Conservation (phyloP, 2,797 vertebrate genomes). For the Lerista edwardsae region DNA sequence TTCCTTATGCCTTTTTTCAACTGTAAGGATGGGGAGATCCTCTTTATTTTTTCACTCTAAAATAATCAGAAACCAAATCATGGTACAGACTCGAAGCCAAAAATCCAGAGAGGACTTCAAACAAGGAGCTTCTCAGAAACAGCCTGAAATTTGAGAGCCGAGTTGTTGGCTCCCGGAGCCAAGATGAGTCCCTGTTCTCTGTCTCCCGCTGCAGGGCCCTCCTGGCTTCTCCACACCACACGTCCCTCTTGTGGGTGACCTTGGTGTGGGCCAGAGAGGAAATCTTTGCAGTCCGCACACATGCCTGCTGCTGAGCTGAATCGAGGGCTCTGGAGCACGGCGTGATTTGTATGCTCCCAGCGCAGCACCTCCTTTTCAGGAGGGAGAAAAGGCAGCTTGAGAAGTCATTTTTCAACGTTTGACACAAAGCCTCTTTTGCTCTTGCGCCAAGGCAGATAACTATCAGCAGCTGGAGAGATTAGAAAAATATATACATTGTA, state of each 20-base stretch:
- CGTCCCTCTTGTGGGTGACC: constrained; percentile 59
- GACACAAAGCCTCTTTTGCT: constrained; percentile 75
- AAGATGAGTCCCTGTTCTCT: accelerated
- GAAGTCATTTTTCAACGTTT: constrained; percentile 77
- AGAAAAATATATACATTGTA: constrained; percentile 68
- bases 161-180: not conserved
- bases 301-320: not conserved
- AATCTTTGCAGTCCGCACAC: constrained; percentile 71
- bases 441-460: constrained; percentile 69
- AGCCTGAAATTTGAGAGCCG: no score
- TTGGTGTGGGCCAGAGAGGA: constrained; percentile 62
- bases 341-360: constrained; percentile 67
- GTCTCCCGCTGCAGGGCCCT: not conserved
- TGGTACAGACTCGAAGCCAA: no score
- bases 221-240: not conserved
- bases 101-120: no score
- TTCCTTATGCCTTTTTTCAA: no score
- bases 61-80: no score
- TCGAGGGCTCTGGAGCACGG: constrained; percentile 21
- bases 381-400: constrained; percentile 70
- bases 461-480: constrained; percentile 70
- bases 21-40: no score
- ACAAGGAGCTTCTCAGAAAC: no score
- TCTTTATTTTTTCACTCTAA: no score
- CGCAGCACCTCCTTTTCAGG: constrained; percentile 63